phyloP scores from a whole-genome alignment of 2,113 vertebrate species.

The Mobula hypostoma region DNA sequence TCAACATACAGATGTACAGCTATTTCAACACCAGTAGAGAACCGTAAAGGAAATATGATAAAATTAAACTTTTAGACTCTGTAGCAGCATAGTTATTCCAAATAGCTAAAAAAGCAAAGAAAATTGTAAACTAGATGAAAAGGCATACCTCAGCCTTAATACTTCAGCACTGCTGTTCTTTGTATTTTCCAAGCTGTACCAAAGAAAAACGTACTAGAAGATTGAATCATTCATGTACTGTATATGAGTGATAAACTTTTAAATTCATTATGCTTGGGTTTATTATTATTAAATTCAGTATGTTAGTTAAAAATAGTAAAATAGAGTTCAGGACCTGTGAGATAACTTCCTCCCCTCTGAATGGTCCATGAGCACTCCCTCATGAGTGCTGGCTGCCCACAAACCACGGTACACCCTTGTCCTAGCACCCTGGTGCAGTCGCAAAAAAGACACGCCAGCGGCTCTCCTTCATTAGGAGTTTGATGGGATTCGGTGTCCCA shows the following conservation, averaged over 20 bases:
- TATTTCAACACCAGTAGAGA: background rate
- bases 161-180: background rate
- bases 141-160: background rate
- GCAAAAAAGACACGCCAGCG: no score
- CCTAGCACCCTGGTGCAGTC: no score
- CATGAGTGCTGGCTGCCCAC: no score
- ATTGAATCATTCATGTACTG: background rate
- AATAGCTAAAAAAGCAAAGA: background rate
- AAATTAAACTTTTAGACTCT: background rate
- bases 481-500: no score
- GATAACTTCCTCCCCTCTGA: no score
- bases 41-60: background rate
- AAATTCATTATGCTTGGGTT: no score
- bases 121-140: background rate
- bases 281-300: background rate
- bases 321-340: background rate
- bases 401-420: no score
- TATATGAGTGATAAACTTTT: background rate
- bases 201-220: background rate
- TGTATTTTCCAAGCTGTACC: background rate
- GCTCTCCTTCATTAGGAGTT: no score
- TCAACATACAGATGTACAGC: background rate
- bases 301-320: background rate
- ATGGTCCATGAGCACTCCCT: no score
- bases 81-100: background rate